Percentiles rank a stretch among this genome's conserved stretches.
phyloP scores from a whole-genome alignment of 2,797 vertebrate species.

The Emydoidea blandingii region DNA sequence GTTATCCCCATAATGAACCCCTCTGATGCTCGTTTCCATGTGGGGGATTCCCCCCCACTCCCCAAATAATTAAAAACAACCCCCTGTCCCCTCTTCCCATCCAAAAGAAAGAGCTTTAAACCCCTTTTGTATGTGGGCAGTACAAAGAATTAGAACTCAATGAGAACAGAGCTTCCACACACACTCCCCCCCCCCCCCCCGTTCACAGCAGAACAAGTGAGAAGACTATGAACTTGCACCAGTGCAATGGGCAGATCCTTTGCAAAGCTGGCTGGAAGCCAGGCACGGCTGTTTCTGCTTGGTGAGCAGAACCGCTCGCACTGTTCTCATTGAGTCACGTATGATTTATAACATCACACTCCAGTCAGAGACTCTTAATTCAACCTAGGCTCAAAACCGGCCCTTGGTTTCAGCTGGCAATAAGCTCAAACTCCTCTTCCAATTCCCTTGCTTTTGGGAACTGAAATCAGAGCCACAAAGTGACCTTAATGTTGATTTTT shows the following conservation, averaged over 20 bases:
- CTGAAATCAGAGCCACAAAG: neutral
- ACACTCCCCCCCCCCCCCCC: neutral
- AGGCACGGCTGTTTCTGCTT: constrained; percentile 50
- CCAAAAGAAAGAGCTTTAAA: neutral
- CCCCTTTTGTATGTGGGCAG: neutral
- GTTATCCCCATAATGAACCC: neutral
- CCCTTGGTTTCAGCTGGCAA: neutral
- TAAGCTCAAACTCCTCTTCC: neutral
- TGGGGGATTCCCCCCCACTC: neutral
- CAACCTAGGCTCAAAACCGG: neutral
- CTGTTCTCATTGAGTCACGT: constrained; percentile 56
- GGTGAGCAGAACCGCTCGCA: constrained; percentile 60
- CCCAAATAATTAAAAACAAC: neutral
- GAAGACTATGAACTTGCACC: neutral
- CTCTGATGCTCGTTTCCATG: neutral
- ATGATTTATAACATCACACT: constrained; percentile 61
- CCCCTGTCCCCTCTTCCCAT: neutral
- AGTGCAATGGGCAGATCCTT: neutral
- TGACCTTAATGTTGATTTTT: neutral
- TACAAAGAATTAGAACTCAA: neutral
- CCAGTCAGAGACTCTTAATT: constrained; percentile 1
- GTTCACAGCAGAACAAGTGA: neutral
- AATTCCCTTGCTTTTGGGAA: neutral
- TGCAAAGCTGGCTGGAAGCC: constrained; percentile 56
- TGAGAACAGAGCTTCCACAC: neutral